Base-by-base conservation (phyloP, 2,797 vertebrate genomes). In the Allobates femoralis region DNA sequence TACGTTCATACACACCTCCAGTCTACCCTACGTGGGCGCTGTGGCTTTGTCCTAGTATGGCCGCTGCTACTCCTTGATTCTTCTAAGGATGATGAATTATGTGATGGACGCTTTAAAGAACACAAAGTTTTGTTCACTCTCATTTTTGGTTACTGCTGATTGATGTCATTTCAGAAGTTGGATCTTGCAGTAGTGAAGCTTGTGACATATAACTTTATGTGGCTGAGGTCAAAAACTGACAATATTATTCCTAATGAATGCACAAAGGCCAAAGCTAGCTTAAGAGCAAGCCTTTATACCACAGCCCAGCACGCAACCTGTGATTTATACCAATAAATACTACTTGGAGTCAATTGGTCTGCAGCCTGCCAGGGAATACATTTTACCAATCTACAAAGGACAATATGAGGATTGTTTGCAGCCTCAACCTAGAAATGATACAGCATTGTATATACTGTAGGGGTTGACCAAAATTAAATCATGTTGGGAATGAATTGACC, bases 241-340 rank as follows among this genome's bases (percentile, higher is more conserved):
- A 93, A 87, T 86, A 77, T 32, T 30, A 85, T 71, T 79, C 89
- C 89, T 78, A 89, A 89, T 88, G 89, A 90, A 90, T 91, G 83
- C 88, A 88, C 89, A 89, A 85, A 90, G 86, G 88, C 55, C 85
- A 88, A 85, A 16, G 30, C 77, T 89, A 84, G 90, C 88, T 90
- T 92, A 90, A 62, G 90, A 91, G 91, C 88, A 85, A 86, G 26
- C 89, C 90, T 90, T 89, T 87, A 73, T 87, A 87, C 84, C 88
- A 28, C 80, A n/a, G 88, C 90, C 89, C 58, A 82, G 89, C 90
- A 89, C 88, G 83, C 89, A 88, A 90, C 85, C 76, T 83, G 78
- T 91, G 90, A 93, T 92, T 93, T 92, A 93, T 90, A 85, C 85
- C 88, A 92, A 90, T 50, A 89, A 92, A 91, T 84, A 62, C 85